Evolutionary conservation across 2,113 vertebrate genomes (phyloP).

Genomic region (Piaya cayana): DNA sequence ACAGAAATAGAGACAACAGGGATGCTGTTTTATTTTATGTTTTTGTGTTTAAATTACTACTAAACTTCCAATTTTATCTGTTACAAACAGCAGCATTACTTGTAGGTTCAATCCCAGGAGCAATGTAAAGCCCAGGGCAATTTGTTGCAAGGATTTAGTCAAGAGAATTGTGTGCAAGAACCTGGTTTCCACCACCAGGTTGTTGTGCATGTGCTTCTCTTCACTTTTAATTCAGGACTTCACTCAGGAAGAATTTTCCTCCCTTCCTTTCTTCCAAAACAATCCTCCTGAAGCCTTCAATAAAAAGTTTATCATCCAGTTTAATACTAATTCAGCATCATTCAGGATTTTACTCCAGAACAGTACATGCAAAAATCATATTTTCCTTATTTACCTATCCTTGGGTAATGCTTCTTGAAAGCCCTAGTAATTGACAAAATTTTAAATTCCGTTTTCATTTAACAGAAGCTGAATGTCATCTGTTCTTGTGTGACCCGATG

Average conservation of each 20-base stretch:
- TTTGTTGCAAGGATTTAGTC: background rate
- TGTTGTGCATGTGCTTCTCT: background rate
- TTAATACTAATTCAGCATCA: background rate
- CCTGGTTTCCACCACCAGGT: background rate
- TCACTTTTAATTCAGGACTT: background rate
- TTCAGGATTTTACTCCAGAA: background rate
- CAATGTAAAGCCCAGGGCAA: background rate
- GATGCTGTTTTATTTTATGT: background rate
- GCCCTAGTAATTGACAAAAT: background rate
- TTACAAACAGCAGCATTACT: background rate
- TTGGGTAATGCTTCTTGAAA: background rate
- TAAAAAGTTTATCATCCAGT: background rate
- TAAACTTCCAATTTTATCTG: background rate
- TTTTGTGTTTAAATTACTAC: background rate
- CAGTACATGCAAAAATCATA: background rate
- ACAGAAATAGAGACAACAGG: background rate
- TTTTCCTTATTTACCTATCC: background rate
- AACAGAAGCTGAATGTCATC: background rate
- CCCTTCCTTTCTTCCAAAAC: background rate
- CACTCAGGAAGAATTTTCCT: background rate
- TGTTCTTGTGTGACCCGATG: background rate
- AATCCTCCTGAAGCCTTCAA: background rate
- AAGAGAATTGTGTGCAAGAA: background rate
- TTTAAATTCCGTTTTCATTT: background rate
- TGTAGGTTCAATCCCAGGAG: background rate